phyloP scores from a whole-genome alignment of 2,888 invertebrate genomes.

The Megalurothrips usitatus region DNA sequence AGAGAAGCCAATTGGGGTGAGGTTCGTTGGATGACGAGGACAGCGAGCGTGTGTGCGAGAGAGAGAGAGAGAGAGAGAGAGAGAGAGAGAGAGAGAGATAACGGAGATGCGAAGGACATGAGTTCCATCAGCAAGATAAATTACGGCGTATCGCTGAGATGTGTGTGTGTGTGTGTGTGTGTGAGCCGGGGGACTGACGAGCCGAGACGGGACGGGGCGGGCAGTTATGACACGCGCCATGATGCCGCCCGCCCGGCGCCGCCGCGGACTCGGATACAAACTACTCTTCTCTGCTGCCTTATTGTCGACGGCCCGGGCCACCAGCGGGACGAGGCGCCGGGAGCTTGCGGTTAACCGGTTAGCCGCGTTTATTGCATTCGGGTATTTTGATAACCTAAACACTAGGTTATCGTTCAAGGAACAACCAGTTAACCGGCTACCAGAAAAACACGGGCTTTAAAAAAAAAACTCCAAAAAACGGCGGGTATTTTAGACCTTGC shows the following conservation, averaged over 20 bases:
- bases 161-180: background rate
- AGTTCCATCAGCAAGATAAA: background rate
- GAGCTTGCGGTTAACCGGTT: too few species aligned
- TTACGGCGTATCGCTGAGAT: background rate
- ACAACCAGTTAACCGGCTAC: too few species aligned
- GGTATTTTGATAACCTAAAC: too few species aligned
- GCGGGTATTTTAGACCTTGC: too few species aligned
- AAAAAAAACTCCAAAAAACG: too few species aligned
- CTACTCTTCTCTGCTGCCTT: background rate
- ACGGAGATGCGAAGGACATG: background rate
- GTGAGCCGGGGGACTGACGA: background rate
- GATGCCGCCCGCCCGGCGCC: background rate
- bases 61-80: background rate
- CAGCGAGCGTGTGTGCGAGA: too few species aligned
- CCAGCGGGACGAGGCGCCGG: background rate
- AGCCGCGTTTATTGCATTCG: too few species aligned
- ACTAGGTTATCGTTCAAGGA: too few species aligned
- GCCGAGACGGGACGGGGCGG: background rate
- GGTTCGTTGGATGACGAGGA: too few species aligned
- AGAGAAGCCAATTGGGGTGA: too few species aligned
- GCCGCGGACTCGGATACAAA: background rate
- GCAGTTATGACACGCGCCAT: slow-evolving; percentile 11
- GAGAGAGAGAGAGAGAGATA: background rate
- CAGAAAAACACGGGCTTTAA: too few species aligned
- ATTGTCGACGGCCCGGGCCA: background rate